Base-by-base conservation (phyloP, 2,113 vertebrate species). In the Pristiophorus japonicus region DNA sequence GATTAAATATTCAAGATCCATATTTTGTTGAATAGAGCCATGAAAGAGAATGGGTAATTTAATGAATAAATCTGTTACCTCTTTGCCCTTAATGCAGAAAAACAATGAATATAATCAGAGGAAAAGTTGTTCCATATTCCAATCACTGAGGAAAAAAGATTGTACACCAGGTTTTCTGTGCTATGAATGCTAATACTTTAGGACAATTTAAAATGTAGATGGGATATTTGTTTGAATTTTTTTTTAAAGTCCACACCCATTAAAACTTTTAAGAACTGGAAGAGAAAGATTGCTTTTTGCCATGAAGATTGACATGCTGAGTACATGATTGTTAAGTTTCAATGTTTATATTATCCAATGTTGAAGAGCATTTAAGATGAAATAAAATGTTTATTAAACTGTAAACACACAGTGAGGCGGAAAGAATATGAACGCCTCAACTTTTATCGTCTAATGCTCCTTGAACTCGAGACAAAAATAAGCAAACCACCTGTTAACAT, bases 1-100 rank as follows among this genome's bases (percentile, higher is more conserved):
- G 88, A 92, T 92, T 92, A 92, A 92, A 92, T 92, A 92, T 92
- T 92, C 88, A 92, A 92, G 88, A 92, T 92, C 88, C 88, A 92
- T 92, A 63, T 92, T 91, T 92, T 92, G 88, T 92, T 92, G 88
- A 92, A 92, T 63, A 92, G 88, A 24, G 34, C 34, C 88, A 92
- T 92, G 88, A 92, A 92, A 92, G 88, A 62, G 88, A 92, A 92
- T 92, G 59, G 88, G 62, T 92, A 92, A 92, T 92, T 65, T 92
- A 92, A 65, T 92, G 88, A 92, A 92, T 92, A 92, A 63, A 92
- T 92, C 88, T 92, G 88, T 63, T 63, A 92, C 88, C 59, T 92
- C 88, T 92, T 62, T 92, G 59, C 88, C 88, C 59, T 65, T 63
- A n/a, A 20, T 92, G 88, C 65, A 38, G 88, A 62, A 92, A 92